A percentile compares a stretch with the other conserved stretches of the same genome.
phyloP scores from a whole-genome alignment of 92 coral and sea anemone species.

The Parazoanthus darwini region DNA sequence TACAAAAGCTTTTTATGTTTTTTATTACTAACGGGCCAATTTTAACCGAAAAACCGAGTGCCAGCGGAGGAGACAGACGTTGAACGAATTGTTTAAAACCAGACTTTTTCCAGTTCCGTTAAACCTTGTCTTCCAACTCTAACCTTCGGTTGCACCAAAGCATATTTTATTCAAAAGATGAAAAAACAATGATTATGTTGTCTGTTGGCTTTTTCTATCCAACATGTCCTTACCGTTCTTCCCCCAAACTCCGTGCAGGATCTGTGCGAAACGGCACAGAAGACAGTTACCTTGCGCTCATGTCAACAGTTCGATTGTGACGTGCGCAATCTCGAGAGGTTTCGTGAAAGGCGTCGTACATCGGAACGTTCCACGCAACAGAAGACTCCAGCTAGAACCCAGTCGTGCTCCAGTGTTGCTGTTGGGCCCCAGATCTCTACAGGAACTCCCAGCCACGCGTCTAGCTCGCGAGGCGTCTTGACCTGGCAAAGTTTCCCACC shows the following conservation, averaged over 20 bases:
- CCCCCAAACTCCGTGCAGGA: conserved; percentile 2
- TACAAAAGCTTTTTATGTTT: too few relatives aligned
- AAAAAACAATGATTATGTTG: too few relatives aligned
- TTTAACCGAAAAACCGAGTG: too few relatives aligned
- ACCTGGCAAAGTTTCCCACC: conserved; percentile 21
- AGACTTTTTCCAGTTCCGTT: too few relatives aligned
- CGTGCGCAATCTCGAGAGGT: neutral
- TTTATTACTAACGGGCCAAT: too few relatives aligned
- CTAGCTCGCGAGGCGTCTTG: neutral
- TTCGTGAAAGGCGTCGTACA: neutral
- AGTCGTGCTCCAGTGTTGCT: conserved; percentile 26
- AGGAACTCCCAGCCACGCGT: conserved; percentile 3
- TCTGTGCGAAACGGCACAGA: neutral
- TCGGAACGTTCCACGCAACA: neutral
- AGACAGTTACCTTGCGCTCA: neutral
- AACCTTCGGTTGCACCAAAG: too few relatives aligned
- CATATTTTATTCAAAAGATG: too few relatives aligned
- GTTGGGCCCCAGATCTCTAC: neutral
- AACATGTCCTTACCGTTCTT: neutral
- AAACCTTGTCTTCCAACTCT: too few relatives aligned
- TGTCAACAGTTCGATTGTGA: neutral
- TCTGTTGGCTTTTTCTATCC: too few relatives aligned
- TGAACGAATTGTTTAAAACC: too few relatives aligned
- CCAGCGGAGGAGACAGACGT: too few relatives aligned
- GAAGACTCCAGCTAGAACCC: conserved; percentile 22